These are phyloP conservation scores for Ochotona curzoniae DNA, from an alignment of 2,113 vertebrate genomes.

Conservation along the genomic window DNA sequence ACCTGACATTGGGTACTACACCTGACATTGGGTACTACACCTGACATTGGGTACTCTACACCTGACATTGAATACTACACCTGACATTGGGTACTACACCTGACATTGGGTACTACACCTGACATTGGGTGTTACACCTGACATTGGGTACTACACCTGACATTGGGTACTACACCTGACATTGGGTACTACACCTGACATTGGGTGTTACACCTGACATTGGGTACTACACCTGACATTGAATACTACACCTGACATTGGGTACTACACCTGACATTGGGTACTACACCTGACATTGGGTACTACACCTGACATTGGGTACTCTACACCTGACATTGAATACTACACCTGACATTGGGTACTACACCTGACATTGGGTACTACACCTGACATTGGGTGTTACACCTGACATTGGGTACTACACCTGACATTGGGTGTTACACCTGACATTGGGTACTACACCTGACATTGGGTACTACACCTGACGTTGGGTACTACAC, in stretches of 20 bases:
- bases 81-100: neutral
- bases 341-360: neutral
- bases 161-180: neutral
- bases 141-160: neutral
- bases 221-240: neutral
- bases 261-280: neutral
- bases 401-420: neutral
- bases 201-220: too few species aligned
- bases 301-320: too few species aligned
- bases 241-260: too few species aligned
- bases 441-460: neutral
- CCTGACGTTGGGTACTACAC: neutral
- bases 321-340: too few species aligned
- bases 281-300: neutral
- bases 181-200: neutral
- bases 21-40: neutral
- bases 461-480: neutral
- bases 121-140: too few species aligned
- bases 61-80: neutral
- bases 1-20: neutral
- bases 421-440: too few species aligned
- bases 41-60: too few species aligned
- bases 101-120: neutral
- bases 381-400: too few species aligned
- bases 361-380: neutral